A percentile compares a stretch with the other conserved stretches of the same genome.
These are phyloP conservation scores for Ranitomeya variabilis DNA, from an alignment of 2,113 vertebrate genomes.

Conservation along the genomic window DNA sequence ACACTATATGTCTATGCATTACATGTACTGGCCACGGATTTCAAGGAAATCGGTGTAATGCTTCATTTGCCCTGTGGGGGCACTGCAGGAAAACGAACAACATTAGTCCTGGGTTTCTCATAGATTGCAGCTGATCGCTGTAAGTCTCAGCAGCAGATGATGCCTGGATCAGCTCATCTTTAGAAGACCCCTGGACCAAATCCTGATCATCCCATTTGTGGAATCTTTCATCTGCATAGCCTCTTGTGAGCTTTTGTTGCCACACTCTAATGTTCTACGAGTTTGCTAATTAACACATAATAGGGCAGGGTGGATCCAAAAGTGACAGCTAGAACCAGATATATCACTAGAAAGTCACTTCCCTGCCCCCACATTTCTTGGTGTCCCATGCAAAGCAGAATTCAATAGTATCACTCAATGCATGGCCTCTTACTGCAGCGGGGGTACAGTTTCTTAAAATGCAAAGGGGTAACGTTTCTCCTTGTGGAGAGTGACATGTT, in stretches of 20 bases:
- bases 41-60: background rate
- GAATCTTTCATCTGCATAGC: background rate
- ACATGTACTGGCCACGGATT: too few relatives aligned
- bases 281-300: background rate
- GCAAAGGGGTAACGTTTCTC: too few relatives aligned
- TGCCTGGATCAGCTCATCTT: background rate
- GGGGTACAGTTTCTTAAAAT: too few relatives aligned
- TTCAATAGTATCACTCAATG: too few relatives aligned
- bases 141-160: background rate
- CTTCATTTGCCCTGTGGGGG: background rate
- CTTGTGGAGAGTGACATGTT: too few relatives aligned
- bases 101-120: background rate
- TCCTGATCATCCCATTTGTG: background rate
- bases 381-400: background rate
- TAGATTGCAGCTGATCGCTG: background rate
- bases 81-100: background rate
- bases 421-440: too few relatives aligned
- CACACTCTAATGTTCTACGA: background rate
- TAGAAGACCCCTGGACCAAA: background rate
- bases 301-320: background rate
- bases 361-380: background rate
- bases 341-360: background rate
- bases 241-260: background rate
- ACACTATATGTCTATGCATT: too few relatives aligned
- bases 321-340: background rate